phyloP scores from a whole-genome alignment of 2,888 invertebrate genomes.

The Teinopalpus imperialis region DNA sequence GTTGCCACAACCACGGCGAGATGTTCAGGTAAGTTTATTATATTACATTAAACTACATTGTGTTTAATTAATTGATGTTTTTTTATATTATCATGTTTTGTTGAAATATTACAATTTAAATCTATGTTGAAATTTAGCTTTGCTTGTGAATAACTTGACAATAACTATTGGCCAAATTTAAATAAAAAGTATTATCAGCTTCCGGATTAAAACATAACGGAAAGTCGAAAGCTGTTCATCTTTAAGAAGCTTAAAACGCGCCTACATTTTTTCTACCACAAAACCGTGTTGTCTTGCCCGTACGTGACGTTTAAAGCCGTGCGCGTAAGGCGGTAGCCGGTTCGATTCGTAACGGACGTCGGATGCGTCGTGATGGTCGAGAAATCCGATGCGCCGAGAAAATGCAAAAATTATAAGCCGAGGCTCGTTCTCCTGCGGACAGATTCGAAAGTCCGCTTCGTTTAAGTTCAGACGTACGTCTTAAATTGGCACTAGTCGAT shows the following conservation, averaged over 20 bases:
- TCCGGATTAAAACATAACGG: no score
- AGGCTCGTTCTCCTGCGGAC: conserved; percentile 25
- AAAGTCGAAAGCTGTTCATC: no score
- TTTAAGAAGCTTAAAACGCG: conserved; percentile 5
- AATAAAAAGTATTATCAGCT: no score
- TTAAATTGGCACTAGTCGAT: conserved; percentile 27
- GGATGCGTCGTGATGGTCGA: conserved; percentile 30
- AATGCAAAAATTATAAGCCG: conserved; percentile 36
- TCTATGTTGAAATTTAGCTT: no score
- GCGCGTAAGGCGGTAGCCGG: conserved; percentile 44
- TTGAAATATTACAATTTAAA: no score
- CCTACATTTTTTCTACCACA: conserved; percentile 26
- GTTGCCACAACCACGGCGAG: conserved; percentile 62
- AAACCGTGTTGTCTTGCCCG: conserved; percentile 30
- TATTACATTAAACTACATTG: not conserved
- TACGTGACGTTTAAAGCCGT: conserved; percentile 17
- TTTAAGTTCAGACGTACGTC: conserved; percentile 29
- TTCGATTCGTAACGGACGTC: conserved; percentile 46
- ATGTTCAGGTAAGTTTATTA: conserved; percentile 58
- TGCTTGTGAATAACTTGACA: no score
- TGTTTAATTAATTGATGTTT: no score
- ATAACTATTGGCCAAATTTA: no score
- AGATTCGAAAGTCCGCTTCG: conserved; percentile 33
- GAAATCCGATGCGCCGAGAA: conserved; percentile 33
- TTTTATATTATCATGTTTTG: no score